Percentiles rank a stretch among this genome's conserved stretches.
These are phyloP conservation scores for Luehdorfia chinensis DNA, from an alignment of 1,140 invertebrate genomes.

Conservation along the genomic window DNA sequence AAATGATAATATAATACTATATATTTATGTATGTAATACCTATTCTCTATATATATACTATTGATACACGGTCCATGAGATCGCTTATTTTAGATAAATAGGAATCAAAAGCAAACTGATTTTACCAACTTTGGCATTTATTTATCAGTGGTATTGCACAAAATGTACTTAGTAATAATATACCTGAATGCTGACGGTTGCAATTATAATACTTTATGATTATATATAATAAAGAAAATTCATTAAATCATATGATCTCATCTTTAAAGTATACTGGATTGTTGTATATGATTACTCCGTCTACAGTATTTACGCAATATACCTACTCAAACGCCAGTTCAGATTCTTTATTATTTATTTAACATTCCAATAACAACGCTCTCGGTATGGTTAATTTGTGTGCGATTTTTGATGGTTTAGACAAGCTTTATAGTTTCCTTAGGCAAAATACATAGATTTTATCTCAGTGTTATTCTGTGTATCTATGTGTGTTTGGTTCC, in stretches of 20 bases:
- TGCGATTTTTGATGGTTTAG: slow-evolving; percentile 53
- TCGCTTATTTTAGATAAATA: slow-evolving; percentile 48
- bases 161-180: slow-evolving; percentile 68
- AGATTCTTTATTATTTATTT: slow-evolving; percentile 48
- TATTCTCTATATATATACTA: slow-evolving; percentile 48
- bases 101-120: slow-evolving; percentile 44
- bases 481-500: slow-evolving; percentile 54
- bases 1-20: slow-evolving; percentile 56
- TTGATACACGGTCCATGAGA: slow-evolving; percentile 43
- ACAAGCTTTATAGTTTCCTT: slow-evolving; percentile 48
- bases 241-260: slow-evolving; percentile 67
- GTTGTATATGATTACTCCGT: slow-evolving; percentile 25
- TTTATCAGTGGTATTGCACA: slow-evolving; percentile 66
- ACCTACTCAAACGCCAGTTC: slow-evolving; percentile 33
- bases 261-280: slow-evolving; percentile 42
- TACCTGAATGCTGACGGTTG: slow-evolving; percentile 29
- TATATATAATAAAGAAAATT: slow-evolving; percentile 40
- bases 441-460: slow-evolving; percentile 53
- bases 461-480: slow-evolving; percentile 57
- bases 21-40: slow-evolving; percentile 51
- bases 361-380: slow-evolving; percentile 68
- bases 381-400: slow-evolving; percentile 48
- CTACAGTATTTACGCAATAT: slow-evolving; percentile 34
- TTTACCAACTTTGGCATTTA: slow-evolving; percentile 61
- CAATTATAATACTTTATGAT: slow-evolving; percentile 14